These are phyloP conservation scores for Phorcus lineatus DNA, from an alignment of 2,888 invertebrate species.

Conservation along the genomic window DNA sequence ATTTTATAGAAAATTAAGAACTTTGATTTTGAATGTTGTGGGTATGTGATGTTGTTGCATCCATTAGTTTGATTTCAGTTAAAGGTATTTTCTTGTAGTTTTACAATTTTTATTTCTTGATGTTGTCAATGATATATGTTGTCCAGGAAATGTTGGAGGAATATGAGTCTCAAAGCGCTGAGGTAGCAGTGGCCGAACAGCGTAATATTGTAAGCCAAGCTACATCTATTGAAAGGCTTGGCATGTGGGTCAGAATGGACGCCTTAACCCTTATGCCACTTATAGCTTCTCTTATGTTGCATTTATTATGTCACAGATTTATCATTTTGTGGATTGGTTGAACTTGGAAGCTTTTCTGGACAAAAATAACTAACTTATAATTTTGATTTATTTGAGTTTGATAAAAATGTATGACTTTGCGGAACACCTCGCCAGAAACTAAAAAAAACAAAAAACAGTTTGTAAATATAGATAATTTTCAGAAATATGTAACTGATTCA, in stretches of 20 bases:
- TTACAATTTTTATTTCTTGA: background rate
- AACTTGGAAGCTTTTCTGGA: too few relatives aligned
- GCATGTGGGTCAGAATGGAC: background rate
- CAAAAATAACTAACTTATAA: too few relatives aligned
- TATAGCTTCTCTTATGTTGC: too few relatives aligned
- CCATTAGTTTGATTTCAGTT: background rate
- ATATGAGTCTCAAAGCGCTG: background rate
- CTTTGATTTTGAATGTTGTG: background rate
- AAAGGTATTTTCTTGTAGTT: background rate
- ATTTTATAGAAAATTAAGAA: too few relatives aligned
- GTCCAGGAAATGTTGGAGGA: background rate
- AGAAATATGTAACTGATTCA: too few relatives aligned
- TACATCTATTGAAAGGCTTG: background rate
- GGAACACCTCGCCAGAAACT: too few relatives aligned
- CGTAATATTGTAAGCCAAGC: slow-evolving; percentile 18
- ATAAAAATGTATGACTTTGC: too few relatives aligned
- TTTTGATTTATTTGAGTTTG: too few relatives aligned
- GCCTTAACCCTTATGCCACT: background rate
- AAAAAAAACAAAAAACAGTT: too few relatives aligned
- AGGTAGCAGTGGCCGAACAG: slow-evolving; percentile 8
- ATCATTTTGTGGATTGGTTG: too few relatives aligned
- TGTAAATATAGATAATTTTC: too few relatives aligned
- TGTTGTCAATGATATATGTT: background rate
- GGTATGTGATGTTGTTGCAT: background rate
- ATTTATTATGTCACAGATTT: too few relatives aligned